These are phyloP conservation scores for Nomia melanderi DNA, from an alignment of 1,140 invertebrate genomes.

Conservation along the genomic window DNA sequence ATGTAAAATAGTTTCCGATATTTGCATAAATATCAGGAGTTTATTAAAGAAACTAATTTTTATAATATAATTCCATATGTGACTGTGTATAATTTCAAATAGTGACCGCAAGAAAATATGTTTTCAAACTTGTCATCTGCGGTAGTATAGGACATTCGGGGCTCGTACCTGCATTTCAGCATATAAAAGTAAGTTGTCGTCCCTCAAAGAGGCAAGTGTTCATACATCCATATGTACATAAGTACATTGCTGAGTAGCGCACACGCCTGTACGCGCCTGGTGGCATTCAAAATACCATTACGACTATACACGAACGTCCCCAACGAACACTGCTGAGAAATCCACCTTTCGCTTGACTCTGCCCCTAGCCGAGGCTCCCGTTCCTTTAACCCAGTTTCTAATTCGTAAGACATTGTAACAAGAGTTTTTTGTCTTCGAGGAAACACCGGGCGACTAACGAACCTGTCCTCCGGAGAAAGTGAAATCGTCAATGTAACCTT, in stretches of 20 bases:
- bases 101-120: no score
- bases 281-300: conserved; percentile 56
- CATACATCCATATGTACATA: no score
- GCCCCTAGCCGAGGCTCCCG: conserved; percentile 11
- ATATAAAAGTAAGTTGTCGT: conserved; percentile 50
- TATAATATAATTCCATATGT: no score
- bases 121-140: no score
- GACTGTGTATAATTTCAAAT: no score
- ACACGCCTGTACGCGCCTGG: conserved; percentile 16
- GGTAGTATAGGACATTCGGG: neutral
- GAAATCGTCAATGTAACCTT: conserved; percentile 14
- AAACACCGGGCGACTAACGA: no score
- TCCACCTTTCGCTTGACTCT: conserved; percentile 61
- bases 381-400: conserved; percentile 49
- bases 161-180: conserved; percentile 22
- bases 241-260: conserved; percentile 11
- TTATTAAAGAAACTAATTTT: no score
- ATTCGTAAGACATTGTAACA: conserved; percentile 2
- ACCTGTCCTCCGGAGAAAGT: neutral
- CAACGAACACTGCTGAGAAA: conserved; percentile 55
- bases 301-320: conserved; percentile 33
- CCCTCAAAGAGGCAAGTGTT: conserved; percentile 11
- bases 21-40: no score
- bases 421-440: neutral
- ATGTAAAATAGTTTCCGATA: no score